Evolutionary conservation across 2,888 invertebrate species (phyloP).

Genomic region (Cephus pygmeus): DNA sequence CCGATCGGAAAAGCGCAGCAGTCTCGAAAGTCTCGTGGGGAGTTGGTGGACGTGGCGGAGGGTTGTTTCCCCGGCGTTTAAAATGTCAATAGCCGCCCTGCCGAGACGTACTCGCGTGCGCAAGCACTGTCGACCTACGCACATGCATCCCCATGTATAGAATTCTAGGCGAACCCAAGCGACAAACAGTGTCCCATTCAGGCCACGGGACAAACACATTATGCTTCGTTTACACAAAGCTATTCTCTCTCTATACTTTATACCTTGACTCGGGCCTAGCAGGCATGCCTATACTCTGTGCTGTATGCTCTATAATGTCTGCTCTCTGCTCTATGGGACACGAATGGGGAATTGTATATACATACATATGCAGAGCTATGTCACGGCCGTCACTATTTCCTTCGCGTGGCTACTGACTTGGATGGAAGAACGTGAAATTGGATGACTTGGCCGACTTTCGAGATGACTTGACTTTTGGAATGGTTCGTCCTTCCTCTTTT

Average conservation of each 20-base stretch:
- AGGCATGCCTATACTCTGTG: not conserved
- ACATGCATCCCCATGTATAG: not conserved
- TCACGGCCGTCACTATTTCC: not conserved
- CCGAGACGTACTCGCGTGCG: conserved; percentile 17
- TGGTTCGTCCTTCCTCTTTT: not conserved
- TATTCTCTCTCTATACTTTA: conserved; percentile 4
- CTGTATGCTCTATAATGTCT: not conserved
- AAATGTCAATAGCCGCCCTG: conserved; percentile 34
- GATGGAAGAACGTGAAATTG: not conserved
- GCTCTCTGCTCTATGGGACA: not conserved
- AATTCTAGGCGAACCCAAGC: not conserved
- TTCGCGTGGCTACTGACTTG: not conserved
- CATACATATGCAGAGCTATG: not conserved
- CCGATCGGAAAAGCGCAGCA: conserved; percentile 6
- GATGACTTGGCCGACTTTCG: not conserved
- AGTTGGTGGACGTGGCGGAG: not conserved
- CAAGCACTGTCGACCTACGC: conserved; percentile 11
- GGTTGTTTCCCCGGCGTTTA: conserved; percentile 17
- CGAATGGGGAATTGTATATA: not conserved
- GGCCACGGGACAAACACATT: conserved; percentile 17
- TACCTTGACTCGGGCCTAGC: conserved; percentile 2
- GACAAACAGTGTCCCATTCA: conserved; percentile 16
- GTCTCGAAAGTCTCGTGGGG: not conserved
- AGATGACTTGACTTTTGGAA: not conserved
- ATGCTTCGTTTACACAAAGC: conserved; percentile 18